These are phyloP conservation scores for Melieria omissa DNA, from an alignment of 2,888 invertebrate species.

Conservation along the genomic window DNA sequence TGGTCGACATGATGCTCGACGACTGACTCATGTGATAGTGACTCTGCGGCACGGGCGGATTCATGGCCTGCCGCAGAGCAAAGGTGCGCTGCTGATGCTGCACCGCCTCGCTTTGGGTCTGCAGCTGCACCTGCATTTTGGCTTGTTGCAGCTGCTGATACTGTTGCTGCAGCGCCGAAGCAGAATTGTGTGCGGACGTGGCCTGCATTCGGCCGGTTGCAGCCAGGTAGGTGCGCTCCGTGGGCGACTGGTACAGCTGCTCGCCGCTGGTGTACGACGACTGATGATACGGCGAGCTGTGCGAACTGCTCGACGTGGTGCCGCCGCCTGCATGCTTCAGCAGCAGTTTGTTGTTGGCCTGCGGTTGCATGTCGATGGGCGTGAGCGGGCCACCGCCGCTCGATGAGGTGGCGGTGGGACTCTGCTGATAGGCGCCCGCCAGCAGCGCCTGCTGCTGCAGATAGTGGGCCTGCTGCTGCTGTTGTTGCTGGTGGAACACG, in stretches of 20 bases:
- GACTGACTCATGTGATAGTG: slow-evolving; percentile 66
- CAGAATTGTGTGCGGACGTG: slow-evolving; percentile 56
- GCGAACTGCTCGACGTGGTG: slow-evolving; percentile 56
- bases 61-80: slow-evolving; percentile 72
- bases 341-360: slow-evolving; percentile 54
- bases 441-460: slow-evolving; percentile 38
- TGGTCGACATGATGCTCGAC: slow-evolving; percentile 60
- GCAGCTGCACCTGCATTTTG: slow-evolving; percentile 73
- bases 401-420: slow-evolving; percentile 60
- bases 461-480: slow-evolving; percentile 42
- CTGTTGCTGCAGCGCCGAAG: slow-evolving; percentile 68
- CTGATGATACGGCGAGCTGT: slow-evolving; percentile 68
- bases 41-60: slow-evolving; percentile 70
- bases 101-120: slow-evolving; percentile 73
- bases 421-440: slow-evolving; percentile 54
- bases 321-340: slow-evolving; percentile 49
- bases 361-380: slow-evolving; percentile 64
- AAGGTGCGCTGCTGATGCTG: slow-evolving; percentile 75
- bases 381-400: slow-evolving; percentile 59
- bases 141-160: slow-evolving; percentile 75
- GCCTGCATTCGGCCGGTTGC: slow-evolving; percentile 58
- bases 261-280: slow-evolving; percentile 67
- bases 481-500: slow-evolving; percentile 56
- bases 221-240: slow-evolving; percentile 71
- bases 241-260: slow-evolving; percentile 65